Evolutionary conservation across 2,797 vertebrate species (phyloP).

Genomic region (Gallinago solitaria): DNA sequence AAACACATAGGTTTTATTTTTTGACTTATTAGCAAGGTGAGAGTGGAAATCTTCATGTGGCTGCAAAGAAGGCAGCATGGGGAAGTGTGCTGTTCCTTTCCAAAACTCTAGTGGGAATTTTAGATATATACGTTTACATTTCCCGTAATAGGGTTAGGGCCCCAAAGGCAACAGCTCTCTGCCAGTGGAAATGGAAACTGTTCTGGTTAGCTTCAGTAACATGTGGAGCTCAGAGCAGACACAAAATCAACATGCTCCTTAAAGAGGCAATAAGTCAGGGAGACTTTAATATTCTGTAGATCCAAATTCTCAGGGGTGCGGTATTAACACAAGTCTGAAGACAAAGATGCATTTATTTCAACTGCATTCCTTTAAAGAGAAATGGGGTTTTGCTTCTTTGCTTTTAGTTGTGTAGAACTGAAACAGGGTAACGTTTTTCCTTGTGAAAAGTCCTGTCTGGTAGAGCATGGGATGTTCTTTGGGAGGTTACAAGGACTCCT

Average conservation of each 20-base stretch:
- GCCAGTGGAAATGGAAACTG: neutral
- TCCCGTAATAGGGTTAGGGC: conserved; percentile 30
- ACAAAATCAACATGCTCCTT: conserved; percentile 46
- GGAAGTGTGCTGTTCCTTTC: neutral
- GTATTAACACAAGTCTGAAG: conserved; percentile 18
- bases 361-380: neutral
- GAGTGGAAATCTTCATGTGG: neutral
- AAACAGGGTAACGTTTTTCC: neutral
- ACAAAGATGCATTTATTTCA: conserved; percentile 37
- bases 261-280: conserved; percentile 43
- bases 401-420: neutral
- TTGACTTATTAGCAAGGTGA: conserved; percentile 18
- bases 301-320: neutral
- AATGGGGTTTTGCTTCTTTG: neutral
- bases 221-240: neutral
- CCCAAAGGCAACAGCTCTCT: conserved; percentile 38
- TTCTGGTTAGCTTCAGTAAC: conserved; percentile 12
- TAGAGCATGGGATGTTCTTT: neutral
- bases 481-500: neutral
- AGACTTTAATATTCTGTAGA: conserved; percentile 34
- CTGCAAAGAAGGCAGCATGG: neutral
- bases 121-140: conserved; percentile 15
- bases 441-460: rapidly evolving
- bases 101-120: conserved; percentile 41
- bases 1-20: neutral